Evolutionary conservation across 2,113 vertebrate species (phyloP).

Genomic region (Cyphomyrus discorhynchus): DNA sequence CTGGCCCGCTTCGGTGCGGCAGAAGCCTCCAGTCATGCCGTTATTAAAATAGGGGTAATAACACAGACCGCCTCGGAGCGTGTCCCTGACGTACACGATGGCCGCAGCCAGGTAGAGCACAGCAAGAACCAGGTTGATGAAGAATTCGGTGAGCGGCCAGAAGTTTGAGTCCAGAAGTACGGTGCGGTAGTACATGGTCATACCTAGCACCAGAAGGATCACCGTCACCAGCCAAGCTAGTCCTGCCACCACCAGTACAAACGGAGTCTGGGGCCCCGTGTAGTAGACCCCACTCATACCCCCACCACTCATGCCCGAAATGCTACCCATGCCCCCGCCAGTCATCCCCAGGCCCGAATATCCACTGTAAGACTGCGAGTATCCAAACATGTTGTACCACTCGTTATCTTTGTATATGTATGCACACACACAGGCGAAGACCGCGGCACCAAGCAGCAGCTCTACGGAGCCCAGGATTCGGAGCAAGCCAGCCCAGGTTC

Average conservation of each 20-base stretch:
- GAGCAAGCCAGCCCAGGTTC: constrained; percentile 91
- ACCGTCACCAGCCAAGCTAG: constrained; percentile 83
- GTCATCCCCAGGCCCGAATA: background rate
- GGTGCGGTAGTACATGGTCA: constrained; percentile 97
- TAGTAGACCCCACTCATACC: constrained; percentile 65
- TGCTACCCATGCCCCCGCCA: constrained; percentile 12
- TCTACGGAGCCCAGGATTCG: constrained; percentile 77
- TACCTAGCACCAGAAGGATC: constrained; percentile 83
- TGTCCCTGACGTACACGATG: constrained; percentile 84
- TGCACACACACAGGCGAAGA: constrained; percentile 90
- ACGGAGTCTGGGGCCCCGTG: constrained; percentile 83
- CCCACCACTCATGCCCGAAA: background rate
- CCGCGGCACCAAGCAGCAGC: constrained; percentile 80
- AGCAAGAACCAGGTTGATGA: constrained; percentile 76
- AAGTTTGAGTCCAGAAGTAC: constrained; percentile 88
- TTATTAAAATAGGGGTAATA: constrained; percentile 79
- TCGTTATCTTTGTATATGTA: constrained; percentile 96
- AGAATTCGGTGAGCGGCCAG: constrained; percentile 94
- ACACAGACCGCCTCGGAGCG: constrained; percentile 85
- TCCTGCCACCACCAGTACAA: constrained; percentile 79
- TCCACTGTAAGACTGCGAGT: constrained; percentile 61
- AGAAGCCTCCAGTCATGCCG: constrained; percentile 72
- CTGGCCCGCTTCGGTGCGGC: constrained; percentile 86
- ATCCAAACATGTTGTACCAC: constrained; percentile 90
- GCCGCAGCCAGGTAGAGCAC: constrained; percentile 81